These are phyloP conservation scores for Poecile atricapillus DNA, from an alignment of 2,113 vertebrate species.

Conservation along the genomic window DNA sequence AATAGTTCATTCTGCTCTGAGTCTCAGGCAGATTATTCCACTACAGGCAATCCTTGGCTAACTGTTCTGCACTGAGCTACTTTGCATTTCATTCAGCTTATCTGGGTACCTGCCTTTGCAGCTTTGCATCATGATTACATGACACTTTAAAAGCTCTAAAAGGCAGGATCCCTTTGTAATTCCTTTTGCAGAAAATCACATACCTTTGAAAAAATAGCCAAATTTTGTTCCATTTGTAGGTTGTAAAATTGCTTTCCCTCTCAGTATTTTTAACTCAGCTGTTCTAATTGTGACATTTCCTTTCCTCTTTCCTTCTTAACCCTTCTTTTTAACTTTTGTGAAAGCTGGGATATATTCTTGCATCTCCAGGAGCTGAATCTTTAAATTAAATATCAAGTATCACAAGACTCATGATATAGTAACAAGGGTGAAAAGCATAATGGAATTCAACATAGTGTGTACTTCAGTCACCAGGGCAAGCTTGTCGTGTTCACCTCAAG, in stretches of 20 bases:
- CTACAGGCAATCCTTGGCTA: background rate
- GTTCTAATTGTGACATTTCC: background rate
- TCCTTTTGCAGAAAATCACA: background rate
- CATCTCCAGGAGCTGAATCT: background rate
- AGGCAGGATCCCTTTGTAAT: background rate
- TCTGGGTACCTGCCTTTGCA: background rate
- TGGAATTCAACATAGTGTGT: background rate
- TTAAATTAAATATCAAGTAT: background rate
- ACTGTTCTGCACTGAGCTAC: background rate
- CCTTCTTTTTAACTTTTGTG: background rate
- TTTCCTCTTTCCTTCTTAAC: background rate
- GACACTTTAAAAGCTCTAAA: background rate
- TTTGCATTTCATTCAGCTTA: background rate
- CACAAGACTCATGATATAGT: background rate
- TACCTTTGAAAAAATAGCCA: background rate
- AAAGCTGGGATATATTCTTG: background rate
- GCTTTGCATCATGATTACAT: background rate
- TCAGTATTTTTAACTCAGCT: background rate
- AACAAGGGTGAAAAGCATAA: background rate
- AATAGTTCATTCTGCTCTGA: background rate
- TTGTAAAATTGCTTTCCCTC: background rate
- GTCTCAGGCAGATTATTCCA: background rate
- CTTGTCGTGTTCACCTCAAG: background rate
- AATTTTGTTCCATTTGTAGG: background rate
- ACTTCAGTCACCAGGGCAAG: background rate